Base-by-base conservation (phyloP, 2,888 invertebrate species). In the Zaprionus lineosus region DNA sequence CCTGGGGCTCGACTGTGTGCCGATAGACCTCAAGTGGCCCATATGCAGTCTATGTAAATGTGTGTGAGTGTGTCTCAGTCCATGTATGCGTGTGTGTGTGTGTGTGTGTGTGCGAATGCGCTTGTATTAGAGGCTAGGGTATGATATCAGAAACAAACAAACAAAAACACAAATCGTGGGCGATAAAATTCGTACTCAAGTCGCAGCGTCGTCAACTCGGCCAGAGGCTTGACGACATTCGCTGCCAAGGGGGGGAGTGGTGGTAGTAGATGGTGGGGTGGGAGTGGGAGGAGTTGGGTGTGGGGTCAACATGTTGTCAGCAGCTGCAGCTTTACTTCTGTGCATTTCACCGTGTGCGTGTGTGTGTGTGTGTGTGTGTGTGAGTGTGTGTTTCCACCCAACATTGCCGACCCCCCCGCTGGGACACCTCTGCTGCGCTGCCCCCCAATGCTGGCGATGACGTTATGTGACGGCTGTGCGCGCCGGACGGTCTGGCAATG, bases 401-500 rank as follows among this genome's bases (percentile, higher is more conserved):
- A 24, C 36, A 46, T 24, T 43, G 43, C 34, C 12, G 16, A n/a
- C 16, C 55, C 46, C 53, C 57, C 46, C 37, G 33, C 26, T 28
- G 37, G 28, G 7, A 19, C 29, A 37, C 59, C 57, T 41, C 57
- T 50, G 47, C 26, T 26, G 40, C 9, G 24, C 14, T 1, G 12
- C 9, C 40, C 33, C 29, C 16, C 44, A 50, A 18, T 48, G 47
- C 62, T 65, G 60, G 55, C 72, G 75, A 73, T 76, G 76, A 76
- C 76, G 76, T 75, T 76, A 75, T 75, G 73, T 34, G 66, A 53
- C 53, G 69, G 53, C 67, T 62, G 68, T 74, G 68, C 74, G 81
- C 79, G 79, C 79, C 79, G 71, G 44, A 69, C 74, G 81, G 82
- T 81, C 81, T 81, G 75, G 81, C 75, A 64, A 63, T 71, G 71